A percentile compares a stretch with the other conserved stretches of the same genome.
Evolutionary conservation across 2,888 invertebrate genomes (phyloP).

Genomic region (Scaeva pyrastri): DNA sequence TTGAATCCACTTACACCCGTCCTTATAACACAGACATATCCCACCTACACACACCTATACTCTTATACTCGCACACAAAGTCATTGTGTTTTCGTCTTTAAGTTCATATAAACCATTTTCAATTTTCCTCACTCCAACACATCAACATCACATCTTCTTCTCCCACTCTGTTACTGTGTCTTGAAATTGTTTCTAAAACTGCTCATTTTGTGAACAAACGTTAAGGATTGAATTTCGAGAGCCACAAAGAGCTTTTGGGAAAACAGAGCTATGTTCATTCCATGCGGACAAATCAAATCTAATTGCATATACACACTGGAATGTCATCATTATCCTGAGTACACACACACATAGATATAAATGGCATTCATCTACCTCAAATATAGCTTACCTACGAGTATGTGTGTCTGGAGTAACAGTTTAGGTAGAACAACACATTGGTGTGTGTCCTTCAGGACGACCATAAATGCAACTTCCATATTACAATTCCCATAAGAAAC

Average conservation of each 20-base stretch:
- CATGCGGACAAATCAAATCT: conserved; percentile 73
- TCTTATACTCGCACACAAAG: not conserved
- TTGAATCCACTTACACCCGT: conserved; percentile 47
- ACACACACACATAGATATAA: conserved; percentile 28
- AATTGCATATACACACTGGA: conserved; percentile 75
- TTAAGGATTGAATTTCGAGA: conserved; percentile 68
- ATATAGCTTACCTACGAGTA: not conserved
- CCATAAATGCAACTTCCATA: conserved; percentile 71
- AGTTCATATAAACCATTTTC: not conserved
- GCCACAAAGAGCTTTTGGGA: conserved; percentile 56
- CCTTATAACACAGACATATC: not conserved
- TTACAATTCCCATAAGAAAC: conserved; percentile 74
- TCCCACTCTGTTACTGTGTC: not conserved
- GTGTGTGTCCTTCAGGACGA: conserved; percentile 52
- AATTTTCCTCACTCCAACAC: not conserved
- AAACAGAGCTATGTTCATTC: conserved; percentile 44
- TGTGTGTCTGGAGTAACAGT: too few relatives aligned
- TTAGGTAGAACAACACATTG: too few relatives aligned
- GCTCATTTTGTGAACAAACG: conserved; percentile 38
- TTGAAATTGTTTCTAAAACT: not conserved
- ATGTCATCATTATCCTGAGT: conserved; percentile 67
- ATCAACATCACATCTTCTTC: too few relatives aligned
- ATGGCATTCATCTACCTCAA: conserved; percentile 28
- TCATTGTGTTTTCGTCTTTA: not conserved
- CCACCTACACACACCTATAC: not conserved